Conservation (phyloP, 2,113 vertebrate genomes). For the Steatornis caripensis region DNA sequence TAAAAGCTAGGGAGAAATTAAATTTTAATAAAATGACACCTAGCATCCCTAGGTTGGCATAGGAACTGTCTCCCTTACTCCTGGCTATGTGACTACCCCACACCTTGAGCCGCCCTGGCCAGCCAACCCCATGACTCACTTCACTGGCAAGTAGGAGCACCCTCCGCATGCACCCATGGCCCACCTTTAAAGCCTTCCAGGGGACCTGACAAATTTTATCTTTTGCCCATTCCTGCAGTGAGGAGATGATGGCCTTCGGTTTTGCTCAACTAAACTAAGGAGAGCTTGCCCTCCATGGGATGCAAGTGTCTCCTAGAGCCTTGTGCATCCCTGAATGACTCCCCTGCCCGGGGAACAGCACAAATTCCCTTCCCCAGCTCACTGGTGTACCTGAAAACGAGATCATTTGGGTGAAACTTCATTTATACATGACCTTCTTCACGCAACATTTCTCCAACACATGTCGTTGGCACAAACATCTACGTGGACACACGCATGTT, state of each 20-base stretch:
- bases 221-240: background rate
- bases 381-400: background rate
- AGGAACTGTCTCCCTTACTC: background rate
- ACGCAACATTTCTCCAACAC: background rate
- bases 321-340: background rate
- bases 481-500: accelerated
- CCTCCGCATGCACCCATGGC: background rate
- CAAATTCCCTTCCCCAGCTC: background rate
- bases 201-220: background rate
- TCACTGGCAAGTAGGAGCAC: background rate
- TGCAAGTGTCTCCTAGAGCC: background rate
- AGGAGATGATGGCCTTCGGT: background rate
- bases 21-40: background rate
- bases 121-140: background rate
- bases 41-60: background rate
- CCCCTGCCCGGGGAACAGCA: background rate
- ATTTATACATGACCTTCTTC: background rate
- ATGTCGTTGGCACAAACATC: background rate
- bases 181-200: background rate
- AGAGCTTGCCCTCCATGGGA: background rate
- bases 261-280: background rate
- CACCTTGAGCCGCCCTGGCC: background rate
- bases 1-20: background rate
- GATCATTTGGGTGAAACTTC: background rate
- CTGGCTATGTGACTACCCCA: background rate